A percentile compares a stretch with the other conserved stretches of the same genome.
phyloP scores from a whole-genome alignment of 2,113 vertebrate genomes.

The Nyctibius bracteatus region DNA sequence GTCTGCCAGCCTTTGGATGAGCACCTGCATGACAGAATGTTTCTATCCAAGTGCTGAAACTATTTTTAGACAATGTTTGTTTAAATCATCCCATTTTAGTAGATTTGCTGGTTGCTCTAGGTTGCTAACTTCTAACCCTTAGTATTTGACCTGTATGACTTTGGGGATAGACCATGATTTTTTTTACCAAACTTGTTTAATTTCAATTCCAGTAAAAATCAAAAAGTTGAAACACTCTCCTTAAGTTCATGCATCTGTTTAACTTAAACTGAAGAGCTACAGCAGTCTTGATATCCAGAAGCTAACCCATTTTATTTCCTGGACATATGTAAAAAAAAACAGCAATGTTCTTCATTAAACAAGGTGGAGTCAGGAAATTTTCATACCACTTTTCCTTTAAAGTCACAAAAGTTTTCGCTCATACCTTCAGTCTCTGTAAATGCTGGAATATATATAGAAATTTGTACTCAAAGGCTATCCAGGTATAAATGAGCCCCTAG shows the following conservation, averaged over 20 bases:
- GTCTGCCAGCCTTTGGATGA: background rate
- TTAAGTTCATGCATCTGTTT: background rate
- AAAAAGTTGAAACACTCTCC: background rate
- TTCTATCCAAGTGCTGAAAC: background rate
- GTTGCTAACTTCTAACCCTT: background rate
- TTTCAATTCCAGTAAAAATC: background rate
- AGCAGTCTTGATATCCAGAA: background rate
- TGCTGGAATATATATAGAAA: background rate
- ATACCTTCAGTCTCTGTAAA: background rate
- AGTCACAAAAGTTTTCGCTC: background rate
- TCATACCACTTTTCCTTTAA: background rate
- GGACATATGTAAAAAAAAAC: background rate
- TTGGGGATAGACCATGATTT: background rate
- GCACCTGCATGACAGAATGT: slow-evolving; percentile 16
- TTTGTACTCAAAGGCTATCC: background rate
- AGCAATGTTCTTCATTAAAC: background rate
- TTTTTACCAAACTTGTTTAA: background rate
- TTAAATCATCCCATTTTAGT: background rate
- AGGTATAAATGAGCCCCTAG: background rate
- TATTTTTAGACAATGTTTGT: background rate
- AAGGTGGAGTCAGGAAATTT: background rate
- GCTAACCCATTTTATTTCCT: background rate
- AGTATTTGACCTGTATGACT: background rate
- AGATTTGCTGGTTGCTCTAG: background rate
- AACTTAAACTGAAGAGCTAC: background rate